Conservation (phyloP, 2,113 vertebrate species). For the Hirundichthys speculiger region DNA sequence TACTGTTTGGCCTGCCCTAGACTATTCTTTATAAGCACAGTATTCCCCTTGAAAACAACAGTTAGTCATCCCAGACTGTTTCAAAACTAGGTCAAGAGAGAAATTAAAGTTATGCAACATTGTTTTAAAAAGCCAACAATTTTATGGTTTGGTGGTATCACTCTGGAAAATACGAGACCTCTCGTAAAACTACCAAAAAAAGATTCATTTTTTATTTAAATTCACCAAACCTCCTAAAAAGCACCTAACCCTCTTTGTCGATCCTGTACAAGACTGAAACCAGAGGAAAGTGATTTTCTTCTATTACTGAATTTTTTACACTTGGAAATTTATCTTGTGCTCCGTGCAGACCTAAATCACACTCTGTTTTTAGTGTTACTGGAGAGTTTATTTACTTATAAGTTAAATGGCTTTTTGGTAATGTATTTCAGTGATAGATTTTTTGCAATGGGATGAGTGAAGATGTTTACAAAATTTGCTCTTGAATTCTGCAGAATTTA, state of each 20-base stretch:
- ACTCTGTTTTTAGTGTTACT: slow-evolving; percentile 65
- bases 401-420: too few species aligned
- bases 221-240: slow-evolving; percentile 60
- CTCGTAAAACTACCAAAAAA: slow-evolving; percentile 71
- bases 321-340: slow-evolving; percentile 49
- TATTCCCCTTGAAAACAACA: slow-evolving; percentile 58
- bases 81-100: slow-evolving; percentile 48
- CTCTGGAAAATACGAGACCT: slow-evolving; percentile 67
- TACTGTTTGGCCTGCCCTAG: slow-evolving; percentile 12
- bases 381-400: slow-evolving; percentile 59
- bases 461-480: too few species aligned
- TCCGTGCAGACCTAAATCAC: slow-evolving; percentile 62
- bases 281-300: slow-evolving; percentile 61
- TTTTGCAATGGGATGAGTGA: too few species aligned
- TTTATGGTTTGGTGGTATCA: slow-evolving; percentile 78
- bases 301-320: slow-evolving; percentile 73
- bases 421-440: too few species aligned
- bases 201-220: slow-evolving; percentile 71
- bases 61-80: slow-evolving; percentile 36
- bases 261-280: slow-evolving; percentile 59
- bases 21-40: slow-evolving; percentile 38
- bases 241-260: slow-evolving; percentile 71
- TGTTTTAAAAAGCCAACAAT: slow-evolving; percentile 62
- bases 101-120: slow-evolving; percentile 74
- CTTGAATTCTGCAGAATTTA: too few species aligned